Evolutionary conservation across 2,113 vertebrate species (phyloP).

Genomic region (Cephalopholis sonnerati): DNA sequence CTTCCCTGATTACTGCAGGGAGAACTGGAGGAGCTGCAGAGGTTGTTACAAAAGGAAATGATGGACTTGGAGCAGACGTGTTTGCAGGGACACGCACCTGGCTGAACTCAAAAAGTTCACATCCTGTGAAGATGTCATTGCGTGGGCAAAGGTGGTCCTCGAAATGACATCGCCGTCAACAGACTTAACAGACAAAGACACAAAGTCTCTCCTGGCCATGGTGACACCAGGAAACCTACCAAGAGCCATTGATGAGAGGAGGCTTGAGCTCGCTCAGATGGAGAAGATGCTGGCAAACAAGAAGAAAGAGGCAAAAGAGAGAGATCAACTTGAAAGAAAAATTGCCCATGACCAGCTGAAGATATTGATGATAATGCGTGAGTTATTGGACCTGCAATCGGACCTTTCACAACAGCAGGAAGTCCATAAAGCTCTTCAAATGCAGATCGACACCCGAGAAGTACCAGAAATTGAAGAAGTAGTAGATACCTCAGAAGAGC

Average conservation of each 20-base stretch:
- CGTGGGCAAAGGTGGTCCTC: conserved; percentile 48
- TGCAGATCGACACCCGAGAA: neutral
- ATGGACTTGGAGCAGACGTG: conserved; percentile 44
- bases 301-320: conserved; percentile 32
- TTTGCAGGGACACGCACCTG: conserved; percentile 17
- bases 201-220: conserved; percentile 57
- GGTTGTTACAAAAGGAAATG: conserved; percentile 23
- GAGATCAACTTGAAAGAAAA: conserved; percentile 32
- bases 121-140: conserved; percentile 44
- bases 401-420: conserved; percentile 50
- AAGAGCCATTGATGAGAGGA: conserved; percentile 28
- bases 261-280: conserved; percentile 1
- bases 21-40: conserved; percentile 58
- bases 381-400: conserved; percentile 54
- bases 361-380: conserved; percentile 45
- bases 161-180: neutral
- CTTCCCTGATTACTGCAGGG: conserved; percentile 47
- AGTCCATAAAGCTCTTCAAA: neutral
- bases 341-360: conserved; percentile 37
- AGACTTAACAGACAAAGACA: neutral
- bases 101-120: conserved; percentile 58
- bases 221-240: conserved; percentile 45
- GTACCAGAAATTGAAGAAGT: neutral
- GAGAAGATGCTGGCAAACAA: conserved; percentile 17
- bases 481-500: neutral